Evolutionary conservation across 2,113 vertebrate genomes (phyloP), one percentile per base, ranked within the genome.

Genomic region (Tinamus guttatus): DNA sequence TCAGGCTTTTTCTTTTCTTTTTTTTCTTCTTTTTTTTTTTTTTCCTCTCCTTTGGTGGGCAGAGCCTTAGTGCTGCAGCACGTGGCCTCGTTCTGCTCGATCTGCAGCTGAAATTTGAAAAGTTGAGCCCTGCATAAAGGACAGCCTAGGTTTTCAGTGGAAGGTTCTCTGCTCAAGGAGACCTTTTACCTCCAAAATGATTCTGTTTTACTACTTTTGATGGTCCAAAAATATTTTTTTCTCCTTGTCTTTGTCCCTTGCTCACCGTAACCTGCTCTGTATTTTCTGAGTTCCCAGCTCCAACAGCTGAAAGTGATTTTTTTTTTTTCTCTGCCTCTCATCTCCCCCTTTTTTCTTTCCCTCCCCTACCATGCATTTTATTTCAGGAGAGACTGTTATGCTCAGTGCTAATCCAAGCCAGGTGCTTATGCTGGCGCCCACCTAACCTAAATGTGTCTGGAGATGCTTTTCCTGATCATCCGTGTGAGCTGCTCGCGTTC

Each of bases 1-100:
- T 30, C 34, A 49, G 49, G 21, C 49, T 85, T 68, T 4, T 40
- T 63, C 25, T 21, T 32, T 67, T 0, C 6, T 30, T 2, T 25
- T 5, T 6, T 1, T 1, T 4, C 4, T 0, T 1, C 0, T 1
- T 21, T 32, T 67, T 0, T 7, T 30, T 2, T 25, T 5, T 6
- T 1, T 1, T 4, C 4, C n/a, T n/a, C n/a, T 11, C 32, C 54
- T 12, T 28, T 25, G 38, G 52, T 13, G 49, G 3, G 4, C 30
- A 49, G n/a, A 58, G 51, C 24, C 17, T 41, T 28, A 63, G 13
- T 18, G 7, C 2, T 81, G 89, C 70, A 34, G 49, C 59, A 54
- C 10, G 5, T 68, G 71, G 82, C 91, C 86, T 88, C 54, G 5
- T 87, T 94, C 68, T 91, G 38, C n/a, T 85, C 71, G 71, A 81